Evolutionary conservation across 2,113 vertebrate genomes (phyloP).

Genomic region (Puntigrus tetrazona): DNA sequence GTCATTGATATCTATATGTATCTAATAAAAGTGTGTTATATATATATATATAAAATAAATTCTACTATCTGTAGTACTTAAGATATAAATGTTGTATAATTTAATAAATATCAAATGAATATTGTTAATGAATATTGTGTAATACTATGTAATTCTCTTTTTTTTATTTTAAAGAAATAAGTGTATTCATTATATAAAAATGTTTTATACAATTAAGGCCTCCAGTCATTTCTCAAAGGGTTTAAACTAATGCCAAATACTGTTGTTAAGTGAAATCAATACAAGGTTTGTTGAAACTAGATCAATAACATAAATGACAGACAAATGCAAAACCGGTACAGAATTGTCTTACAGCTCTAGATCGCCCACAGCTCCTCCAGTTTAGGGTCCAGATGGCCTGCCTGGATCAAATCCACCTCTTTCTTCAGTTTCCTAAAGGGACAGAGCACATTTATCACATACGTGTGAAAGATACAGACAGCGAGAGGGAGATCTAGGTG

Average conservation of each 20-base stretch:
- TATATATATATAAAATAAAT: too few relatives aligned
- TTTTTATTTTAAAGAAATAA: too few relatives aligned
- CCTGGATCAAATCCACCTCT: conserved; percentile 94
- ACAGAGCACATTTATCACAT: neutral
- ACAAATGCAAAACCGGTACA: neutral
- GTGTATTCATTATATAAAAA: neutral
- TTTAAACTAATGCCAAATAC: neutral
- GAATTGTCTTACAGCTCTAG: conserved; percentile 81
- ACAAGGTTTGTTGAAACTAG: neutral
- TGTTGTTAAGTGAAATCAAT: neutral
- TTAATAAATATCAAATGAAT: neutral
- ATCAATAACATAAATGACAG: neutral
- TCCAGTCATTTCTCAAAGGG: neutral
- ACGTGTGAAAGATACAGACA: neutral
- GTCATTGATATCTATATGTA: neutral
- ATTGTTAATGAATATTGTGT: neutral
- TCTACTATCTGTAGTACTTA: neutral
- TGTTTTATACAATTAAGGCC: neutral
- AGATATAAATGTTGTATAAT: neutral
- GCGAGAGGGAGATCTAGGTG: neutral
- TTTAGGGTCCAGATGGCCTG: conserved; percentile 91
- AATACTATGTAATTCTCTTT: neutral
- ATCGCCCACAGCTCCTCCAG: conserved; percentile 93
- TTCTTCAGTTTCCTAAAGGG: conserved; percentile 89
- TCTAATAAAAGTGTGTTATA: too few relatives aligned